Evolutionary conservation across 2,797 vertebrate species (phyloP), one percentile per base, ranked within the genome.

Genomic region (Manis javanica): DNA sequence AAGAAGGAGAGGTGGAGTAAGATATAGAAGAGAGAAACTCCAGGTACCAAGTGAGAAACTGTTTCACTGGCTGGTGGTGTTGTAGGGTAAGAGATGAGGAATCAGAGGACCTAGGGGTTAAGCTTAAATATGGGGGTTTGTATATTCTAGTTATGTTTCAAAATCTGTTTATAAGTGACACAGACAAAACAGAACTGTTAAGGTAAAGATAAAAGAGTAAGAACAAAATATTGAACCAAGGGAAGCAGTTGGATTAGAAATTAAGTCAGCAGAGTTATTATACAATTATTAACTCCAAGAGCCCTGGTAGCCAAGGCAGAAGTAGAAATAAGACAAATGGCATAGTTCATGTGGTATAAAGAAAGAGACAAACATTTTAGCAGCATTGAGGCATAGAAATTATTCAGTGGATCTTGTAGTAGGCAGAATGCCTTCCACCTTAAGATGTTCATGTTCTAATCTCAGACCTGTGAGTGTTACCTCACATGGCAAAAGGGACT

Each of bases 111-210:
- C 63, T 79, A 66, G 15, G 37, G 39, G 39, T 83, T 94, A 95
- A 84, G 24, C 19, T 75, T 85, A 83, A 91, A 93, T 59, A 42
- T 24, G 59, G 21, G 37, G 39, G 79, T 96, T 91, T 92, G 46
- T 77, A 93, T 91, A 87, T 94, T 61, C 5, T 66, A 78, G 39
- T 79, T 85, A 92, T 7, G 7, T 75, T 96, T 96, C 78, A 91
- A 92, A 96, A 86, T 83, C 57, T 91, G 74, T 4, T 85, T 92
- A 90, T 53, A 96, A 94, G 57, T 86, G 78, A 95, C 85, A 63
- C 21, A 78, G 90, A 90, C 14, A 68, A 92, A 96, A 94, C 7
- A 94, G 57, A 94, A 63, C 12, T 59, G 69, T n/a, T 89, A 74
- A 84, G 78, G 83, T 82, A 85, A 96, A 49, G 46, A 87, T 64